Conservation (phyloP, 2,113 vertebrate species). For the Mesembrinibis cayennensis region DNA sequence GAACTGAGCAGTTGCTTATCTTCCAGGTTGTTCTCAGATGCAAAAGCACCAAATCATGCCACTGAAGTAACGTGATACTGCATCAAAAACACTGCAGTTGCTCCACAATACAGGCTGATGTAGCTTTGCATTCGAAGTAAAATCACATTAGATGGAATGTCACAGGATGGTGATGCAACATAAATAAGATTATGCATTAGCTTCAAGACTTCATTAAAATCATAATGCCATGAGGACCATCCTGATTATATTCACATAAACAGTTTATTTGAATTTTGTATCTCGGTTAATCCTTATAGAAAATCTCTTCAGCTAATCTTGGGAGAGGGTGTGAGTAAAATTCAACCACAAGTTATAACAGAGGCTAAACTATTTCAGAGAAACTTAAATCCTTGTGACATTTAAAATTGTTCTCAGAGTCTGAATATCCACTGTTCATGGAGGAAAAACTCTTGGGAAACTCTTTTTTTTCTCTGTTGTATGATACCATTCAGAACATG, state of each 20-base stretch:
- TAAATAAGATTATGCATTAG: not conserved
- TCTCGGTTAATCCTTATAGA: not conserved
- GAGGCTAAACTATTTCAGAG: not conserved
- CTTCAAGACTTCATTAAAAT: not conserved
- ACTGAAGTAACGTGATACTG: not conserved
- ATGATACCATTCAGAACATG: too few species aligned
- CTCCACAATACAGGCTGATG: not conserved
- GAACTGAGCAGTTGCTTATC: not conserved
- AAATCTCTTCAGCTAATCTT: not conserved
- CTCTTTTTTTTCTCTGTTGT: not conserved
- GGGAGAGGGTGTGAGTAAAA: not conserved
- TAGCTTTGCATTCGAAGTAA: not conserved
- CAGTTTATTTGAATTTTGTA: not conserved
- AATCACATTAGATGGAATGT: not conserved
- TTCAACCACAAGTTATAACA: not conserved
- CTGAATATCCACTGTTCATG: not conserved
- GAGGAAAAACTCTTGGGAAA: not conserved
- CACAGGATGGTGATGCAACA: not conserved
- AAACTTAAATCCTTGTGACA: not conserved
- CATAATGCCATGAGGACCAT: not conserved
- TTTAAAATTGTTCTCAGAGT: not conserved
- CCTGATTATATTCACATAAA: not conserved
- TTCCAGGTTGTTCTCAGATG: not conserved
- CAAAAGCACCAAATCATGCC: not conserved
- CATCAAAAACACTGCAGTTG: not conserved